Percentiles rank a stretch among this genome's conserved stretches.
These are phyloP conservation scores for Falco columbarius DNA, from an alignment of 2,797 vertebrate species.

Conservation along the genomic window DNA sequence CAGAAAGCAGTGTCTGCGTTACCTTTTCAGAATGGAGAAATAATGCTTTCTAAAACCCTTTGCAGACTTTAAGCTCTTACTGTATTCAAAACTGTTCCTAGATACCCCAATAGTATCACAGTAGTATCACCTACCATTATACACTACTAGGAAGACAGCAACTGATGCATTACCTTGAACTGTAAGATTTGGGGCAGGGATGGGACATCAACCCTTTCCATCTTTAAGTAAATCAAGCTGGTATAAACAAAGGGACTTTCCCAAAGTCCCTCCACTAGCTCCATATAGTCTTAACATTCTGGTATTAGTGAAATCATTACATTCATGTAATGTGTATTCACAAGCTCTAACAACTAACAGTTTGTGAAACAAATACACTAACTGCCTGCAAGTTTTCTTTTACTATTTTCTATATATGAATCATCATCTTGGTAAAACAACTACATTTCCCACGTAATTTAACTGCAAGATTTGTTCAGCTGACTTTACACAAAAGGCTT, in stretches of 20 bases:
- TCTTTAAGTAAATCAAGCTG: not conserved
- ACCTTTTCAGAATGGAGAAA: not conserved
- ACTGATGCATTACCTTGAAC: not conserved
- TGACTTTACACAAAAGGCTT: not conserved
- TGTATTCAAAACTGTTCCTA: not conserved
- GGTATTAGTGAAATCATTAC: not conserved
- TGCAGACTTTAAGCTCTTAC: not conserved
- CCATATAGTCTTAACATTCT: not conserved
- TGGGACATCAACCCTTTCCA: not conserved
- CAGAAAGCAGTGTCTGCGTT: not conserved
- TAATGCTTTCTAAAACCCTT: not conserved
- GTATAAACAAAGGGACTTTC: not conserved
- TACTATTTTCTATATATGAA: not conserved
- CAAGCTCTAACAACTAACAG: not conserved
- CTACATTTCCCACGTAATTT: not conserved
- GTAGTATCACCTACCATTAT: not conserved
- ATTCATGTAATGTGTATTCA: not conserved
- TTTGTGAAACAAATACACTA: not conserved
- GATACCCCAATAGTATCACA: not conserved
- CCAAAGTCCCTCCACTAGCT: not conserved
- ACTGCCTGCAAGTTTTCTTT: not conserved
- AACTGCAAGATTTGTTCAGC: not conserved
- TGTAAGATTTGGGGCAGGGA: not conserved
- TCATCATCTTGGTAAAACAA: not conserved
- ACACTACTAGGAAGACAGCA: not conserved